A percentile compares a stretch with the other conserved stretches of the same genome.
phyloP scores from a whole-genome alignment of 2,888 invertebrate genomes.

The Eumerus sabulonum region DNA sequence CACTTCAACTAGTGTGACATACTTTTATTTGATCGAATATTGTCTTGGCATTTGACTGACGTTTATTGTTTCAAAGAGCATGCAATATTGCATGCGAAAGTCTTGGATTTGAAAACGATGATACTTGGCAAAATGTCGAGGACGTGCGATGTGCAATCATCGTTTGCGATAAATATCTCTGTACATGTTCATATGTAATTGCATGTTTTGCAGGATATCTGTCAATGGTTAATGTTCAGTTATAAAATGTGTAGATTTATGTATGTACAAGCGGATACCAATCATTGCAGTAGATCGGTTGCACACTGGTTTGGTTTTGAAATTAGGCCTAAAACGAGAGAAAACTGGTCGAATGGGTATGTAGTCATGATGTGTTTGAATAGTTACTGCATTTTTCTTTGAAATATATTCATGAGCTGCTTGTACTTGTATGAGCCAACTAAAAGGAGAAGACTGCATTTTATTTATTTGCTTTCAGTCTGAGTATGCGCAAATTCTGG shows the following conservation, averaged over 20 bases:
- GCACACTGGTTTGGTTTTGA: conserved; percentile 6
- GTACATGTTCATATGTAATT: conserved; percentile 12
- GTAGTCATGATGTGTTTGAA: not conserved
- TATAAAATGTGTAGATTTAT: conserved; percentile 9
- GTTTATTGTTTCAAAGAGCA: not conserved
- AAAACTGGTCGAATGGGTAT: conserved; percentile 11
- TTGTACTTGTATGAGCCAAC: no score
- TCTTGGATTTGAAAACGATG: conserved; percentile 9
- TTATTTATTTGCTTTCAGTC: no score
- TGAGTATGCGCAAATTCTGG: no score
- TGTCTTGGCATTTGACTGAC: conserved; percentile 5
- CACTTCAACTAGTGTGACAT: conserved; percentile 34
- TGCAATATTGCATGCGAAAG: conserved; percentile 4
- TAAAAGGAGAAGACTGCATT: no score
- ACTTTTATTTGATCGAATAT: conserved; percentile 26
- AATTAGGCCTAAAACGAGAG: conserved; percentile 3
- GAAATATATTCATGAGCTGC: no score
- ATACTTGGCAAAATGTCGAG: conserved; percentile 1
- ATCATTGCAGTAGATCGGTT: conserved; percentile 24
- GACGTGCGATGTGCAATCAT: not conserved
- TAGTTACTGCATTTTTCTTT: no score
- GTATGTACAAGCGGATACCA: conserved; percentile 2
- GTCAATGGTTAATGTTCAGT: conserved; percentile 21
- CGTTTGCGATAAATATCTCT: conserved; percentile 1
- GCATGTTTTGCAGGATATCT: conserved; percentile 3